phyloP scores from a whole-genome alignment of 2,113 vertebrate genomes.

The Pan troglodytes region DNA sequence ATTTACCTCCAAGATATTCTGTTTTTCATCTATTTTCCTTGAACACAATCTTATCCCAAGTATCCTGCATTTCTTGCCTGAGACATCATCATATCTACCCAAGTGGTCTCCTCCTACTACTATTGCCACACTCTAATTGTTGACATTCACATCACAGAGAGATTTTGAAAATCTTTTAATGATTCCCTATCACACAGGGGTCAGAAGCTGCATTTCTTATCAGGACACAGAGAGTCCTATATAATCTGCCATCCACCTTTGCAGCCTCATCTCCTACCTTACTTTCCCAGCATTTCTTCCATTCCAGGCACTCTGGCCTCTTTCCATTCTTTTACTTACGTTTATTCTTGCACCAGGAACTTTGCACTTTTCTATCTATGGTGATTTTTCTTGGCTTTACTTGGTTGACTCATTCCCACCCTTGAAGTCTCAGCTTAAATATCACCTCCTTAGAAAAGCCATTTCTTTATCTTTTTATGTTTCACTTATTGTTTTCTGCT shows the following conservation, averaged over 20 bases:
- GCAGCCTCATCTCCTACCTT: background rate
- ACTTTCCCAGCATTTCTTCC: background rate
- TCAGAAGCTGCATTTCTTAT: background rate
- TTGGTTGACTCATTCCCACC: background rate
- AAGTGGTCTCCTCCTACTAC: background rate
- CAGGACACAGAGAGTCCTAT: background rate
- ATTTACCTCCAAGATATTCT: background rate
- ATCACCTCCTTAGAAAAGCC: background rate
- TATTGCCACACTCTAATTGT: too few relatives aligned
- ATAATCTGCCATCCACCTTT: background rate
- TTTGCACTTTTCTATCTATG: background rate
- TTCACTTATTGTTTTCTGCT: background rate
- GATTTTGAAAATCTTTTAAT: background rate
- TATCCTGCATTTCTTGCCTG: background rate
- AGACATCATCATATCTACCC: background rate
- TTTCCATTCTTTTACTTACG: background rate
- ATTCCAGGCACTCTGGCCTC: background rate
- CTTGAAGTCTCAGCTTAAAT: background rate
- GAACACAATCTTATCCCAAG: background rate
- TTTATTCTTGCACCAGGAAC: background rate
- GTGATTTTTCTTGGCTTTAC: background rate
- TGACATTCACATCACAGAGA: background rate
- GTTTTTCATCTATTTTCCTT: background rate
- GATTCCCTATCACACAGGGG: background rate
- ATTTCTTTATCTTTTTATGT: background rate